Percentiles rank a stretch among this genome's conserved stretches.
phyloP scores from a whole-genome alignment of 2,113 vertebrate genomes.

The Trogon surrucura region DNA sequence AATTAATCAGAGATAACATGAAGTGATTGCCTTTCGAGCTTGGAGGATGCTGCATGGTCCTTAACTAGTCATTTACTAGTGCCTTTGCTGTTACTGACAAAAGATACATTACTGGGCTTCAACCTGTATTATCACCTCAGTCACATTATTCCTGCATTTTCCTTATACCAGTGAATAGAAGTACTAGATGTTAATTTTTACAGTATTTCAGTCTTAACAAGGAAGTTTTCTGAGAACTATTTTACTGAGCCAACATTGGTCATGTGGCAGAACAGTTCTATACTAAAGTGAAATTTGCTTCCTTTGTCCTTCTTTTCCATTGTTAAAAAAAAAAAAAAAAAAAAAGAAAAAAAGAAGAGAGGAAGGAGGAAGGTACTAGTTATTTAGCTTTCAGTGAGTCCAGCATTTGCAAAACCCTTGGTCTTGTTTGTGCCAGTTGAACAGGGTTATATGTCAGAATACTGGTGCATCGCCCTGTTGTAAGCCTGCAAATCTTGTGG shows the following conservation, averaged over 20 bases:
- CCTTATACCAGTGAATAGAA: neutral
- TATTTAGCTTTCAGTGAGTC: neutral
- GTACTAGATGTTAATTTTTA: neutral
- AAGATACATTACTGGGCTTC: neutral
- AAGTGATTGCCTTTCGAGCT: neutral
- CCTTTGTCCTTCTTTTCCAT: neutral
- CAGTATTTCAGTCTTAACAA: neutral
- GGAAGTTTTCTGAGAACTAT: neutral
- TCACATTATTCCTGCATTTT: neutral
- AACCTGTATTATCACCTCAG: fast-evolving
- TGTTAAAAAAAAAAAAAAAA: neutral
- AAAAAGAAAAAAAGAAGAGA: neutral
- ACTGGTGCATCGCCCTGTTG: neutral
- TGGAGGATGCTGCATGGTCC: neutral
- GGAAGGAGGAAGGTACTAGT: neutral
- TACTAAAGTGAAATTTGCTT: neutral
- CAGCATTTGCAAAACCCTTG: neutral
- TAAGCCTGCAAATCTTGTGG: slow-evolving; percentile 14
- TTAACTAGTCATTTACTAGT: neutral
- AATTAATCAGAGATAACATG: neutral
- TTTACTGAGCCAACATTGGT: neutral
- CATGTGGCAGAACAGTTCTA: neutral
- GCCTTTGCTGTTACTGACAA: neutral
- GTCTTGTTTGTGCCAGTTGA: neutral
- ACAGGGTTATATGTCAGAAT: neutral